Evolutionary conservation across 2,797 vertebrate genomes (phyloP), one percentile per base, ranked within the genome.

Genomic region (Lepus oiostolus): DNA sequence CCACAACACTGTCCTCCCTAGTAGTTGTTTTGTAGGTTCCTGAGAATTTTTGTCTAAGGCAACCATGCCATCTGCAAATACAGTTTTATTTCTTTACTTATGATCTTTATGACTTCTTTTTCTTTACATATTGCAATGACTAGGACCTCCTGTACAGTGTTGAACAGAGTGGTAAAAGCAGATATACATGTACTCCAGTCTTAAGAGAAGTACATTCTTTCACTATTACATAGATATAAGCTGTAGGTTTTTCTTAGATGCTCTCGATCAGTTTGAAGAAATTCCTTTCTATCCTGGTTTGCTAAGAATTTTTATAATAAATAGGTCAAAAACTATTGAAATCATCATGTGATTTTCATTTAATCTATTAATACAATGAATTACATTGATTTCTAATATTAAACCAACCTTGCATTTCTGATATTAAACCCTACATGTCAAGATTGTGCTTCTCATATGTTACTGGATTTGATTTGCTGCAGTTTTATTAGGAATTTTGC

Each of bases 301-400:
- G 50, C 68, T 85, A 52, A 91, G 16, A 63, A 83, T 58, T 91
- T 95, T 88, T 88, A 71, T 76, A 76, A 72, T 71, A 85, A 82
- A 67, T 28, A 63, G 58, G 19, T 86, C 47, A 84, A 68, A 63
- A 82, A 95, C 24, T 83, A 11, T 76, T 85, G 58, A 81, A 65
- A 85, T 76, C 28, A 92, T 83, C 58, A 76, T 70, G 67, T 60
- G 16, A 26, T 65, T 91, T 95, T 71, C 52, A 28, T 38, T 88
- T 67, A 79, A 60, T 85, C 22, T 94, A 38, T 68, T 95, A 60
- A 54, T 72, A 63, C 77, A 32, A 24, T 81, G 67, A 88, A 65
- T 67, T 74, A 38, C n/a, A 79, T 26, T 83, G 42, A 21, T 72
- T 75, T 92, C 71, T 85, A 84, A 74, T 86, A 72, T 47, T 65